Conservation (phyloP, 2,888 invertebrate genomes). For the Brachypterus glaber region DNA sequence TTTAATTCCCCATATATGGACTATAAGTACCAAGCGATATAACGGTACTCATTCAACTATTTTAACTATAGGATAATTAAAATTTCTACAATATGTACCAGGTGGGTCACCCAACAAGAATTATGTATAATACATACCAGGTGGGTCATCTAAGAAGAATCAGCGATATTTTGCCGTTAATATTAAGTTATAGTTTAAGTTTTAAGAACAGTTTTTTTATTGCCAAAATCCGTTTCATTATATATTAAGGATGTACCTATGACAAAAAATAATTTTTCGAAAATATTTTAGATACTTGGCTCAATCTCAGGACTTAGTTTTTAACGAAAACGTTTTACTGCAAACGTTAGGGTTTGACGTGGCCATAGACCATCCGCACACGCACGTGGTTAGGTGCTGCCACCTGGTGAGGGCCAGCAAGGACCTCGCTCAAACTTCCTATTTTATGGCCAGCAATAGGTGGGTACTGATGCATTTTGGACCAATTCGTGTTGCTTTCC, state of each 20-base stretch:
- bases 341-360: constrained; percentile 98
- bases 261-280: too few species aligned
- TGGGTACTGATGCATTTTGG: constrained; percentile 38
- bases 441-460: constrained; percentile 98
- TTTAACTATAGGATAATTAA: too few species aligned
- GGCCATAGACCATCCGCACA: constrained; percentile 96
- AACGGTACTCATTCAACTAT: too few species aligned
- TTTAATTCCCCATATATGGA: too few species aligned
- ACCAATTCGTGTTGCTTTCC: neutral
- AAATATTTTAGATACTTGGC: constrained; percentile 46
- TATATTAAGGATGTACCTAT: neutral
- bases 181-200: too few species aligned
- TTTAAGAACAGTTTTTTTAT: neutral
- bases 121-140: too few species aligned
- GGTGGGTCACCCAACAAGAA: too few species aligned
- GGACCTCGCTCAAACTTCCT: constrained; percentile 94
- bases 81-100: too few species aligned
- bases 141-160: too few species aligned
- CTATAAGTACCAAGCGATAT: too few species aligned
- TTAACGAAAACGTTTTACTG: constrained; percentile 92
- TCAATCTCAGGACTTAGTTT: constrained; percentile 87
- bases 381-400: constrained; percentile 92
- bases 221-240: neutral
- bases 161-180: too few species aligned
- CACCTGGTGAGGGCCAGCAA: constrained; percentile 93